Evolutionary conservation across 2,113 vertebrate genomes (phyloP).

Genomic region (Phalacrocorax carbo): DNA sequence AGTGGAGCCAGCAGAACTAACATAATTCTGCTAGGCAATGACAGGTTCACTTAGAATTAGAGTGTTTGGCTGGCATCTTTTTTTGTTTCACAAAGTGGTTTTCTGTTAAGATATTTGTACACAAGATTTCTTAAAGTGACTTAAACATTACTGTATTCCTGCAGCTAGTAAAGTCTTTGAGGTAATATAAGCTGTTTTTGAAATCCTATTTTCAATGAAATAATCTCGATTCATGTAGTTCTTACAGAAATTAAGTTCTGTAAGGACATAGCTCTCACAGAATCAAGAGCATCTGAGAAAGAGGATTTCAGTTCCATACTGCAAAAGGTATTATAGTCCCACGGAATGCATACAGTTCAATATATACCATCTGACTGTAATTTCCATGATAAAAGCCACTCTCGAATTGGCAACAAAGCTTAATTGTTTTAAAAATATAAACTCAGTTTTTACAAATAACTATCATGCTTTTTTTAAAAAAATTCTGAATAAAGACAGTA

Average conservation of each 20-base stretch:
- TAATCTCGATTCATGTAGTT: neutral
- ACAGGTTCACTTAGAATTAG: neutral
- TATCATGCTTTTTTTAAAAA: neutral
- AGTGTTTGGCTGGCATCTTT: neutral
- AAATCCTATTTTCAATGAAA: neutral
- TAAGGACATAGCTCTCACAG: neutral
- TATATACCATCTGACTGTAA: neutral
- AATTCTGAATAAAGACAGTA: neutral
- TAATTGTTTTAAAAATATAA: neutral
- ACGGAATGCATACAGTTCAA: neutral
- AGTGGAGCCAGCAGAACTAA: neutral
- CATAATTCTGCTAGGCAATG: neutral
- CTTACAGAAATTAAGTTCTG: neutral
- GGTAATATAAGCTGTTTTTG: neutral
- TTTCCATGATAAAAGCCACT: neutral
- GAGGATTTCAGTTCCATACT: neutral
- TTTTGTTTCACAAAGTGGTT: neutral
- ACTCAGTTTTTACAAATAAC: neutral
- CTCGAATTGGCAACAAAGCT: neutral
- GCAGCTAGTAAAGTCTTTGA: neutral
- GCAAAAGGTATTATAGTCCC: neutral
- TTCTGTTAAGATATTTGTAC: neutral
- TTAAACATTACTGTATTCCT: neutral
- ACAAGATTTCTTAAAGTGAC: neutral
- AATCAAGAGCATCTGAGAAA: neutral